Base-by-base conservation (phyloP, 2,888 invertebrate genomes). In the Xanthorhoe designata region DNA sequence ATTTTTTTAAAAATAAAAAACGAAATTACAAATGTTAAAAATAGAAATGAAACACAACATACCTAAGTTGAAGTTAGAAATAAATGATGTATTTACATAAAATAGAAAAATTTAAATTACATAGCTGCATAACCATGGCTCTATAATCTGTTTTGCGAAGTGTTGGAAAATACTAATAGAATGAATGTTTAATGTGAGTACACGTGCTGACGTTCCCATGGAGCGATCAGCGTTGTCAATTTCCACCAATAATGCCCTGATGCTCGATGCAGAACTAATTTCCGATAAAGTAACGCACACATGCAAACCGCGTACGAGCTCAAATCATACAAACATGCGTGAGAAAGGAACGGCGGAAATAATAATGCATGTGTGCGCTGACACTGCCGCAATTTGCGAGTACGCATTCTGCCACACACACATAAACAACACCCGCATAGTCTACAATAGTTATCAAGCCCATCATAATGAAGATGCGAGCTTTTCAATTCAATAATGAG, bases 261-360 rank as follows among this genome's bases (percentile, higher is more conserved):
- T 86, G 85, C 76, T 80, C 78, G 81, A 83, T 82, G 87, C 85
- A 87, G 87, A 90, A 89, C 91, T 88, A 90, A 91, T 91, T 91
- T 89, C 87, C 90, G 89, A 91, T 92, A 87, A 87, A 89, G 69
- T 70, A 64, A 67, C 74, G 53, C 84, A 82, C 84, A 82, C 88
- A 88, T 85, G 86, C 83, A 81, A 73, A 79, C 81, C 81, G 86
- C 82, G 77, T 82, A 75, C 78, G 81, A 86, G 86, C 87, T 86
- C 86, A 88, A 88, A 91, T 89, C 89, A 86, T 82, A 80, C 76
- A 74, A 83, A 81, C 77, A 79, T 73, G 81, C 84, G 92, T 94
- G 93, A 91, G 94, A 94, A 93, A 91, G 87, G 85, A 87, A 87
- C 90, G 81, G 83, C 85, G 88, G 86, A 88, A 85, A 88, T 87